Conservation (phyloP, 2,888 invertebrate species). For the Brachynemurus nebulosus region DNA sequence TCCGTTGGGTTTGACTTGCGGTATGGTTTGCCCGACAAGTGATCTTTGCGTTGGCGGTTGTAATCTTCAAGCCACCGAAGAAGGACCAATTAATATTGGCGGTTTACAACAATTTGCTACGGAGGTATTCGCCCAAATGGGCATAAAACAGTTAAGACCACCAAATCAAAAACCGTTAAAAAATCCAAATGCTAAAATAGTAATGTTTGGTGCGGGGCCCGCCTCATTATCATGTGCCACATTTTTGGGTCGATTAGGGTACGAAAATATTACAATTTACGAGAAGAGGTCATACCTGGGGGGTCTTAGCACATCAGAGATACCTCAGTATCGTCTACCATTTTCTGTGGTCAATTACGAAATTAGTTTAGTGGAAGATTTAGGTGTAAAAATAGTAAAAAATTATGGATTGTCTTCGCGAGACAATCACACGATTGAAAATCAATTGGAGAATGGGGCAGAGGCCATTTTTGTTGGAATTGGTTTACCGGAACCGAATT, state of each 20-base stretch:
- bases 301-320: constrained; percentile 83
- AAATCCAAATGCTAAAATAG: constrained; percentile 56
- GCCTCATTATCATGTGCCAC: constrained; percentile 94
- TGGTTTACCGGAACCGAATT: constrained; percentile 83
- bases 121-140: constrained; percentile 93
- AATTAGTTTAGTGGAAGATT: constrained; percentile 75
- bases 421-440: constrained; percentile 57
- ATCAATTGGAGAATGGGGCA: constrained; percentile 51
- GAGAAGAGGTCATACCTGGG: constrained; percentile 80
- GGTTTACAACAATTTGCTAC: constrained; percentile 96
- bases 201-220: constrained; percentile 88
- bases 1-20: constrained; percentile 87
- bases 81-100: constrained; percentile 97
- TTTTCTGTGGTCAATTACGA: constrained; percentile 88
- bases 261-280: constrained; percentile 79
- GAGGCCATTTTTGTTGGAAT: constrained; percentile 74
- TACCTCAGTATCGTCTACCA: constrained; percentile 93
- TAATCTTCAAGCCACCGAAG: constrained; percentile 89
- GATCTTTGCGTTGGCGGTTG: constrained; percentile 97
- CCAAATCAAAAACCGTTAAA: constrained; percentile 47
- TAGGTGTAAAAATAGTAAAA: constrained; percentile 79
- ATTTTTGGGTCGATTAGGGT: constrained; percentile 86
- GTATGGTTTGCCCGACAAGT: constrained; percentile 98
- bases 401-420: constrained; percentile 54
- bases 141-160: constrained; percentile 72